Evolutionary conservation across 2,797 vertebrate genomes (phyloP), one percentile per base, ranked within the genome.

Genomic region (Falco concolor): DNA sequence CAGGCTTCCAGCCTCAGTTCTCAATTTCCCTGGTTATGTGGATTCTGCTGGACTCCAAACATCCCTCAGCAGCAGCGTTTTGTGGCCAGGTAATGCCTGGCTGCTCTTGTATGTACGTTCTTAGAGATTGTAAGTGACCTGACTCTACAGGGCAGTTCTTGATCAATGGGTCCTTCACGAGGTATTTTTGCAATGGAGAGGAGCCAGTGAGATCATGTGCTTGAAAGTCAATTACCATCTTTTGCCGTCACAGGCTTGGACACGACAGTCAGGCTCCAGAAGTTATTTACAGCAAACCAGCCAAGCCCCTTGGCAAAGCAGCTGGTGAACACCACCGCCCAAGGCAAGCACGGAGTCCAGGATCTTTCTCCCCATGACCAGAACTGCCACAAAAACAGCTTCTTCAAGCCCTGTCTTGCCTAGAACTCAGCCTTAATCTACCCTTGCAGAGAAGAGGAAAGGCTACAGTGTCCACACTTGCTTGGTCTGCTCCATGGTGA

Each of bases 151-250:
- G 68, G 86, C 63, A 76, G 56, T 5, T 79, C 87, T 57, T 82
- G 76, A 91, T 93, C 83, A 90, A 44, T 36, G 67, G 76, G 44
- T 88, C 75, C 72, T 76, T 72, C 68, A 78, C 8, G 59, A 87
- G 61, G 83, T 81, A 76, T 93, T 96, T 95, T 63, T 81, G 83
- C 61, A 22, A 2, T 94, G 95, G 95, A 40, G 56, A 27, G 45
- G 59, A 94, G 89, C 94, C 94, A 96, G 84, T 3, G n/a, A 61
- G 78, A 82, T 94, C 94, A 91, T 90, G 90, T 90, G 91, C 89
- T 87, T 9, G 21, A 70, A 81, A 74, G 81, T n/a, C 69, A 81
- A 15, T 32, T 75, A 56, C 70, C 90, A 84, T 70, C 45, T 72
- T 73, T 60, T 94, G 92, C 92, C 2, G 5, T 75, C 92, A 85